Conservation (phyloP, 1,140 invertebrate species). For the Eufriesea mexicana region DNA sequence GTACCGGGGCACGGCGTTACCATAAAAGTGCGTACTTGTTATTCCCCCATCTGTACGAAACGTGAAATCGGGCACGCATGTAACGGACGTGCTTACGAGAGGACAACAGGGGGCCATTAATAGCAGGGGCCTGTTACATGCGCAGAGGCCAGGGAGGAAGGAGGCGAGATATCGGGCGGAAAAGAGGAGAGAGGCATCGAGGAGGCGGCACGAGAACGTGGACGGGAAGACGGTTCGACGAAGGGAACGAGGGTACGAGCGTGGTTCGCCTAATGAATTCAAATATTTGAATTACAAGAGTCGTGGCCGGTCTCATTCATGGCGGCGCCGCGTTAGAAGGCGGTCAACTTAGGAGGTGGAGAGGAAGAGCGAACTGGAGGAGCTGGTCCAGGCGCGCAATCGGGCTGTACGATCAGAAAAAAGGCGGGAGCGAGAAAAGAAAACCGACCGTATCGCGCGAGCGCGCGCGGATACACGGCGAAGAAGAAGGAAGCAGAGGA, state of each 20-base stretch:
- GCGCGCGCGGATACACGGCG: slow-evolving; percentile 18
- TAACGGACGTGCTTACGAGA: slow-evolving; percentile 62
- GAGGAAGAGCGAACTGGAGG: slow-evolving; percentile 36
- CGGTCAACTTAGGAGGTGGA: slow-evolving; percentile 50
- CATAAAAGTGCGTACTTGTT: slow-evolving; percentile 67
- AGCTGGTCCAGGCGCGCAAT: slow-evolving; percentile 66
- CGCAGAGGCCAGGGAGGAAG: not conserved
- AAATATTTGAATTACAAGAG: slow-evolving; percentile 76
- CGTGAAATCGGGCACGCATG: slow-evolving; percentile 60
- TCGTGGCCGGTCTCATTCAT: slow-evolving; percentile 67
- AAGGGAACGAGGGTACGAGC: slow-evolving; percentile 21
- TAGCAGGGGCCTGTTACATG: slow-evolving; percentile 54
- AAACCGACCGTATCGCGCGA: slow-evolving; percentile 45
- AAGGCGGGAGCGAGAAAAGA: slow-evolving; percentile 66
- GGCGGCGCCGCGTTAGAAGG: slow-evolving; percentile 66
- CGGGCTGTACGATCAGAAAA: slow-evolving; percentile 71
- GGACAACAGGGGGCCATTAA: slow-evolving; percentile 61
- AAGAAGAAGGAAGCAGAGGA: not conserved
- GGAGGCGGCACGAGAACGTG: not conserved
- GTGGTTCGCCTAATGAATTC: slow-evolving; percentile 70
- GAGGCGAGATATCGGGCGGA: not conserved
- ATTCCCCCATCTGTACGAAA: slow-evolving; percentile 56
- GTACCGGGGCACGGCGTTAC: slow-evolving; percentile 19
- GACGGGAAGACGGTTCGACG: slow-evolving; percentile 24
- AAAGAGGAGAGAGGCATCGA: slow-evolving; percentile 7